phyloP scores from a whole-genome alignment of 2,888 invertebrate genomes.

The Drosophila tripunctata region DNA sequence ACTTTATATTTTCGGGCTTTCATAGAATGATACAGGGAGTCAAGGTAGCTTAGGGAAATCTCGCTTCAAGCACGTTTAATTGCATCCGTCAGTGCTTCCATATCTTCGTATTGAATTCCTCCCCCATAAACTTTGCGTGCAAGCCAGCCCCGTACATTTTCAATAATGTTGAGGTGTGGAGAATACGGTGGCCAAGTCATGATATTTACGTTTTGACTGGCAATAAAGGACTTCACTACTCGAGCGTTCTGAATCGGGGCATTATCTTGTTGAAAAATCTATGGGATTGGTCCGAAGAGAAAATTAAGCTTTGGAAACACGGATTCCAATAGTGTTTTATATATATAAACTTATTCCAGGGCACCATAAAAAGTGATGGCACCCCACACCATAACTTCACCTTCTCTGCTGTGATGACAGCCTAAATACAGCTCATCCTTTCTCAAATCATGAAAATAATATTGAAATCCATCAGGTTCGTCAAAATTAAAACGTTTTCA shows the following conservation, averaged over 20 bases:
- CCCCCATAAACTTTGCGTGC: constrained; percentile 23
- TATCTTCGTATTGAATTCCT: constrained; percentile 28
- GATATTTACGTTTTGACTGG: constrained; percentile 14
- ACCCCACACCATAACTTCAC: neutral
- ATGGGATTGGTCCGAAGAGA: too few relatives aligned
- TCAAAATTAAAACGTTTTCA: too few relatives aligned
- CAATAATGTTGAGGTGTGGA: constrained; percentile 21
- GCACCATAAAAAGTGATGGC: constrained; percentile 15
- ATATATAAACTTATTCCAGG: neutral
- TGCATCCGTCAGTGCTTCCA: constrained; percentile 17
- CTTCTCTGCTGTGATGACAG: neutral
- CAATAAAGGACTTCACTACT: neutral
- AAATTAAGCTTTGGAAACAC: too few relatives aligned
- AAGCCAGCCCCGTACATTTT: constrained; percentile 32
- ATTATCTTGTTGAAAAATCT: too few relatives aligned
- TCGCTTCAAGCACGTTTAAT: constrained; percentile 10
- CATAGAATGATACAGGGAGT: constrained; percentile 19
- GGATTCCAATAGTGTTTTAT: too few relatives aligned
- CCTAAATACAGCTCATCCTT: too few relatives aligned
- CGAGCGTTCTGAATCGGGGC: too few relatives aligned
- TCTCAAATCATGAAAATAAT: constrained; percentile 5
- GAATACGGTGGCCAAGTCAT: constrained; percentile 33
- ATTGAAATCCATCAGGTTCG: too few relatives aligned
- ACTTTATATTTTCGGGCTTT: constrained; percentile 24
- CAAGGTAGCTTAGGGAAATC: constrained; percentile 8